Base-by-base conservation (phyloP, 2,797 vertebrate genomes). In the Lindbergichthys nudifrons region DNA sequence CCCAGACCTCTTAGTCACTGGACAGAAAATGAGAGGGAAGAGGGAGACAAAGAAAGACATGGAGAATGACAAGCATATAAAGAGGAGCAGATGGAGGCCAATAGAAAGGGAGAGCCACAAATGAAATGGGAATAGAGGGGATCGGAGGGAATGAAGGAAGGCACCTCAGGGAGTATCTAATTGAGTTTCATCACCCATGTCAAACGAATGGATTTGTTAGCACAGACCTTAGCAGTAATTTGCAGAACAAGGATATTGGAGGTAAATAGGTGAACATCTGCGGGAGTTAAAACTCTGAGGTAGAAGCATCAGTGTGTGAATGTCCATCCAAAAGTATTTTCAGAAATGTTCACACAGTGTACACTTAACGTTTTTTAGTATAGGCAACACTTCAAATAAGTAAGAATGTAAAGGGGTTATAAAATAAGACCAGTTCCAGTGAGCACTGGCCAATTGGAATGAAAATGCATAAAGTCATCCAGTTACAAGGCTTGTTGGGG, bases 161-260 rank as follows among this genome's bases (percentile, higher is more conserved):
- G 23, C n/a, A 53, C 71, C 71, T 43, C 12, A 15, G 62, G 61
- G 64, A 62, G 18, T 18, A 51, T 65, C 42, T 77, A 60, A 69
- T 65, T 30, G 56, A 41, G 51, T 61, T 77, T 73, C 36, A 73
- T 65, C 60, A 68, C 8, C 70, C 16, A 18, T 56, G 54, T 69
- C 16, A 65, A 45, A 73, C 64, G 50, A 65, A 73, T 64, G 36
- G 65, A 63, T 81, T 60, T 68, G 63, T 80, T 61, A 56, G 43
- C 42, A 43, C 36, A 65, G 21, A 52, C 51, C n/a, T 73, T 9
- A n/a, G 48, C 42, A 42, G 32, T 50, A 21, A 70, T 65, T 50
- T 79, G 57, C 42, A 56, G 54, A 65, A 21, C 21, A 39, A 54
- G 61, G 50, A 54, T 61, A 70, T 18, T 23, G 45, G 60, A 45